A percentile compares a stretch with the other conserved stretches of the same genome.
phyloP scores from a whole-genome alignment of 1,140 invertebrate genomes.

The Drosophila melanica region DNA sequence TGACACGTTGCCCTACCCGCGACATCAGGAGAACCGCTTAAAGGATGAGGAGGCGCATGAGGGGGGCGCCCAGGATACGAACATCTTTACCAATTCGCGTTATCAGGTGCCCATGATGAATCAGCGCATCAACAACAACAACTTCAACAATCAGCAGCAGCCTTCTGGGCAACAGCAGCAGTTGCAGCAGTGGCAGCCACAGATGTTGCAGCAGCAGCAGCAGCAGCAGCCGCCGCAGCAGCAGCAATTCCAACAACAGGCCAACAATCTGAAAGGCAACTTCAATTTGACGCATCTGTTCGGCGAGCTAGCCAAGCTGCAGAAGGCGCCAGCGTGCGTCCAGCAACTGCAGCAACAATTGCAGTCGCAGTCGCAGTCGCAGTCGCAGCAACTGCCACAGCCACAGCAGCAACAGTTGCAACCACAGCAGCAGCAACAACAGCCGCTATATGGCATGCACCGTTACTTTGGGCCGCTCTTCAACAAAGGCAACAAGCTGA shows the following conservation, averaged over 20 bases:
- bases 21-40: background rate
- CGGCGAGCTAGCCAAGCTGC: conserved; percentile 49
- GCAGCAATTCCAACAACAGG: conserved; percentile 2
- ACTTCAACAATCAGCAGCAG: conserved; percentile 14
- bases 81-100: conserved; percentile 32
- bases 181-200: background rate
- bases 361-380: conserved; percentile 3
- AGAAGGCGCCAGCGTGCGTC: conserved; percentile 22
- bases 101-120: conserved; percentile 55
- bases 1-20: conserved; percentile 9
- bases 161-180: conserved; percentile 9
- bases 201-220: background rate
- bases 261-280: conserved; percentile 30
- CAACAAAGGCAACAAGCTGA: conserved; percentile 30
- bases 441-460: conserved; percentile 9
- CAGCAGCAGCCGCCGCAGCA: conserved; percentile 4
- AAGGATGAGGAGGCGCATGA: conserved; percentile 22
- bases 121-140: conserved; percentile 35
- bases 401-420: conserved; percentile 15
- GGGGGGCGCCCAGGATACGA: background rate
- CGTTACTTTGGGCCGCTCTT: conserved; percentile 40
- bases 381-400: conserved; percentile 7
- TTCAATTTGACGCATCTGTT: conserved; percentile 58
- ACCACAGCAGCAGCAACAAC: conserved; percentile 4
- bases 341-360: conserved; percentile 16